Base-by-base conservation (phyloP, 2,888 invertebrate species). In the Boloria euphrosyne region DNA sequence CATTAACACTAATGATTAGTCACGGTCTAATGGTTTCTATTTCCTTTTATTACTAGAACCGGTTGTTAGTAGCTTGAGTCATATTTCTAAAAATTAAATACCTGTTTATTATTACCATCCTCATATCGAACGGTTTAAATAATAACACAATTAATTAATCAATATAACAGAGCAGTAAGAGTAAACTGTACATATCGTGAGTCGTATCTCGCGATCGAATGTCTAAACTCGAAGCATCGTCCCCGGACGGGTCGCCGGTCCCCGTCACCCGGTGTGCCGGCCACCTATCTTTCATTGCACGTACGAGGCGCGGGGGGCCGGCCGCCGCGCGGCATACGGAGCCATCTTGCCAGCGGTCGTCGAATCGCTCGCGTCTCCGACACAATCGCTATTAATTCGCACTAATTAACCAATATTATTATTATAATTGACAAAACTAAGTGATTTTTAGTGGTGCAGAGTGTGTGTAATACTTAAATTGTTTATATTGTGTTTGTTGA, bases 201-300 rank as follows among this genome's bases (percentile, higher is more conserved):
- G 31, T 44, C 0, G 13, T 14, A 17, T 17, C n/a, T 22, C 10
- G 44, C 14, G 51, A 55, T 44, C 52, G 5, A 44, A 17, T 31
- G 43, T n/a, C 16, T 2, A 16, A 14, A 27, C 47, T 43, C n/a
- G 10, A 7, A 6, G 46, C 84, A n/a, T n/a, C n/a, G 86, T 89
- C 87, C 68, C 73, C 69, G 68, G 84, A 84, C 69, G 38, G 55
- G 71, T 82, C 81, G 65, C 68, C 79, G 84, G 78, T 78, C 84
- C 77, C 78, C 68, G 74, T 74, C 73, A 73, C 76, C 82, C 72
- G 78, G 89, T 88, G 81, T 76, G 81, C 77, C 87, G 80, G 82
- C 80, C 86, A 89, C 90, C 92, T 92, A 92, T 92, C 92, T 92
- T 92, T 92, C 92, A 92, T 91, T 91, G 92, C 92, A 92, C 90